Base-by-base conservation (phyloP, 2,888 invertebrate species). In the Clitarchus hookeri region DNA sequence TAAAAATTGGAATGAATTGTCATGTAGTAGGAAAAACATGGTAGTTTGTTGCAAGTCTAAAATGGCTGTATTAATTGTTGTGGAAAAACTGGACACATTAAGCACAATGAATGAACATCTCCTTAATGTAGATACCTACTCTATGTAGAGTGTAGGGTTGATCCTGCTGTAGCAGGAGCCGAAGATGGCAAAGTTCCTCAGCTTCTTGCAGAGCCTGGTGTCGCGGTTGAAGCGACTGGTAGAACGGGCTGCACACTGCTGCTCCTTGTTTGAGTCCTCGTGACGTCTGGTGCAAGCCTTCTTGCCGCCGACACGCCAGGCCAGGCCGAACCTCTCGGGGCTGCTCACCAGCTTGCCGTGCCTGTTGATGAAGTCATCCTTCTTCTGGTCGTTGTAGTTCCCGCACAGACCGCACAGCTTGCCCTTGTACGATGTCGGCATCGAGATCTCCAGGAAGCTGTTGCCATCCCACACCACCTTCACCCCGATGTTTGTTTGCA, bases 381-480 rank as follows among this genome's bases (percentile, higher is more conserved):
- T 94, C 6, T 95, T 95, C 88, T 96, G 93, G 83, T 96, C 95
- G 91, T 98, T 99, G 92, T 96, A 99, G 91, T 98, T 98, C 0
- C 99, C 99, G 90, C 99, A 99, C 26, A 99, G 92, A 23, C 99
- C 99, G 90, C 98, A 98, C 87, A 98, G 91, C 89, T 94, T 94
- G 86, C 94, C 94, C 91, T 95, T 96, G 92, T 95, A 97, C 85
- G 92, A 93, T 87, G 93, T 95, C 90, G 97, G 96, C 23, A 97
- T 96, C 0, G 94, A 93, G 0, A 96, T 94, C 92, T 99, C 98
- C 87, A 98, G 93, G 90, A 98, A 98, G 89, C 98, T 97, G 89
- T 96, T 96, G 0, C 98, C 98, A 90, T 98, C 98, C 98, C 98
- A 99, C 77, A 97, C 93, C 88, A 99, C 93, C 90, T 96, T 95